Base-by-base conservation (phyloP, 1,140 invertebrate species). In the Cyrtorhinus lividipennis region DNA sequence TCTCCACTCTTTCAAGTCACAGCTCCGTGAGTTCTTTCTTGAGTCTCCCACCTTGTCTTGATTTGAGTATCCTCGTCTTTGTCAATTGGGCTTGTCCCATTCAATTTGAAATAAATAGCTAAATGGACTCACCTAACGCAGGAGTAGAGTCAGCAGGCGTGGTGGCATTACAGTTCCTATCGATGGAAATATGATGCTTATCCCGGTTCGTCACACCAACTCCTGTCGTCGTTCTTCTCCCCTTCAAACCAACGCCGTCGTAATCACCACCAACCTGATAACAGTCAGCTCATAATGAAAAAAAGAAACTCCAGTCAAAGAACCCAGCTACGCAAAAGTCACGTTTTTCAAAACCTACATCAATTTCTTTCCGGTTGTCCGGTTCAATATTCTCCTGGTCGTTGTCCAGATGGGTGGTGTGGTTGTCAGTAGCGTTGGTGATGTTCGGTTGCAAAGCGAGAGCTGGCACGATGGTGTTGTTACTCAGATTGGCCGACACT, bases 361-460 rank as follows among this genome's bases (percentile, higher is more conserved):
- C 79, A 38, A 70, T 68, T 61, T 73, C 73, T 60, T 72, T 74
- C 68, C 81, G 81, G 66, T 83, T 80, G 65, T 85, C 83, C 20
- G 82, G 82, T 65, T 84, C 82, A 64, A 85, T 82, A 68, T 87
- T 87, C 69, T 86, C 84, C 72, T 86, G 84, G 68, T 86, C 87
- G 69, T 86, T 83, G 62, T 78, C 76, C 30, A 73, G 68, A 12
- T 65, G 48, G 3, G 72, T 73, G 8, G 65, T 64, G 72, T 77
- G 65, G 71, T 78, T 75, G 71, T 82, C 71, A 66, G 79, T 56
- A 59, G 68, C 44, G 38, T 63, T 59, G 30, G 64, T 59, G 60
- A 68, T 60, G 25, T 61, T 63, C 13, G 68, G 68, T n/a, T 65
- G 63, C 18, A 67, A 67, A 20, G 72, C 68, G 22, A 72, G 67